phyloP scores from a whole-genome alignment of 92 coral and sea anemone species.

The Porites rus region DNA sequence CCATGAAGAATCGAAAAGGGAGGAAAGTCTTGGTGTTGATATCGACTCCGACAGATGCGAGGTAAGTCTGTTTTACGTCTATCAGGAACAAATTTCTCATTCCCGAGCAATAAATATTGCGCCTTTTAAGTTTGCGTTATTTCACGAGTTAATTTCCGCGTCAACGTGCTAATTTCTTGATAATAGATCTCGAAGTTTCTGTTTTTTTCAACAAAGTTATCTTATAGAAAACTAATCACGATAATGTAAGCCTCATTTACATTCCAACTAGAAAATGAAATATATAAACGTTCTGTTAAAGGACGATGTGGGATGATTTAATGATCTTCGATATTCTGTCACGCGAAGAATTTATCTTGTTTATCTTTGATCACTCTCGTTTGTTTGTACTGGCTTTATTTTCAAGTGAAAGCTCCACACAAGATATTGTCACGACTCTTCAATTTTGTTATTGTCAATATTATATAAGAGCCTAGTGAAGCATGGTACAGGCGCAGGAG shows the following conservation, averaged over 20 bases:
- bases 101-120: too few relatives aligned
- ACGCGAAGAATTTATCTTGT: too few relatives aligned
- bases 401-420: too few relatives aligned
- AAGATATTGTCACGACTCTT: too few relatives aligned
- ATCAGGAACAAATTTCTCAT: not conserved
- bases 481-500: too few relatives aligned
- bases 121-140: not conserved
- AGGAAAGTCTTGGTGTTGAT: conserved; percentile 84
- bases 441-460: too few relatives aligned
- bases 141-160: not conserved
- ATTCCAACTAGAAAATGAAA: too few relatives aligned
- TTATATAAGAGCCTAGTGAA: too few relatives aligned
- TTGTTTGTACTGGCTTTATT: too few relatives aligned
- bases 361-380: too few relatives aligned
- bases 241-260: not conserved
- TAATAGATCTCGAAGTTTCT: not conserved
- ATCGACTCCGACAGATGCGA: conserved; percentile 73
- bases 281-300: not conserved
- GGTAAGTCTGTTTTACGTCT: conserved; percentile 50
- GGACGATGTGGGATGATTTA: not conserved
- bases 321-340: not conserved
- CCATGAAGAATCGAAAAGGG: conserved; percentile 75
- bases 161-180: not conserved
- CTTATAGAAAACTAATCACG: not conserved
- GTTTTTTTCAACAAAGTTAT: not conserved